Evolutionary conservation across 2,113 vertebrate genomes (phyloP).

Genomic region (Ctenodactylus gundi): DNA sequence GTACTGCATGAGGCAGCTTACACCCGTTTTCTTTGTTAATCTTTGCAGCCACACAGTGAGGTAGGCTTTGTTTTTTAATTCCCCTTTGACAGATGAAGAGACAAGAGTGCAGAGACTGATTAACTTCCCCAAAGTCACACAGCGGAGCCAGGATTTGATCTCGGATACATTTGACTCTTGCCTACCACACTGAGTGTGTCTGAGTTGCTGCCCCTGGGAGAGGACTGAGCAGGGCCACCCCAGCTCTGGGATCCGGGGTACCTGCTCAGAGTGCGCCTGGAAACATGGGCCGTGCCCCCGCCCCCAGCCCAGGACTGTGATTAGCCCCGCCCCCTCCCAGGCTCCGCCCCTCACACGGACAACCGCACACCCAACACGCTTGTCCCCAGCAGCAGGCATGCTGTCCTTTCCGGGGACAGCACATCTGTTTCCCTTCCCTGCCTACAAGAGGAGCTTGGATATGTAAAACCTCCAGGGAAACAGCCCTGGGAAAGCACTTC

Average conservation of each 20-base stretch:
- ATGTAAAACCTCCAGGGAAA: slow-evolving; percentile 33
- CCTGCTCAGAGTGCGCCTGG: background rate
- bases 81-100: background rate
- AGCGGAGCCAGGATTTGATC: background rate
- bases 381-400: background rate
- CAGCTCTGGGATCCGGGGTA: background rate
- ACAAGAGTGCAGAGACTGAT: background rate
- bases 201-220: background rate
- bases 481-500: slow-evolving; percentile 12
- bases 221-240: background rate
- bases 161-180: background rate
- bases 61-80: background rate
- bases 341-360: background rate
- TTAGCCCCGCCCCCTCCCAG: background rate
- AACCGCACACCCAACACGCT: background rate
- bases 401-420: background rate
- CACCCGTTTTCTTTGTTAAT: background rate
- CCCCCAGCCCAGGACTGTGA: background rate
- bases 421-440: slow-evolving; percentile 19
- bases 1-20: background rate
- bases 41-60: background rate
- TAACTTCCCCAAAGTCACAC: background rate
- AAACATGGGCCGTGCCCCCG: background rate
- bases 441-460: background rate
- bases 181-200: background rate